phyloP scores from a whole-genome alignment of 2,797 vertebrate species.

The Bufotes viridis region DNA sequence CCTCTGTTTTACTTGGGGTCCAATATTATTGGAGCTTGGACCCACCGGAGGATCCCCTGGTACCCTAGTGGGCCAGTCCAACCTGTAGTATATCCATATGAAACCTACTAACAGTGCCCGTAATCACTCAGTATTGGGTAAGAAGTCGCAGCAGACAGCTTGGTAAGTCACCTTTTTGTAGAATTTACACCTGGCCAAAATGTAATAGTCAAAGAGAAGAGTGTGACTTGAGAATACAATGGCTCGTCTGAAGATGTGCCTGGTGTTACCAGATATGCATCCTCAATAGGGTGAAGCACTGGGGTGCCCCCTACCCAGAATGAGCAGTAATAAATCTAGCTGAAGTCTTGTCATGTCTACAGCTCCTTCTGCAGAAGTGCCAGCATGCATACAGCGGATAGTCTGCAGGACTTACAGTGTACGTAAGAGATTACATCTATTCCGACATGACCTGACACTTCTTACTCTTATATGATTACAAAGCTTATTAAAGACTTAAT shows the following conservation, averaged over 20 bases:
- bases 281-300: background rate
- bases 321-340: background rate
- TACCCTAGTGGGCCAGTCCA: too few species aligned
- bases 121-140: too few species aligned
- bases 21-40: too few species aligned
- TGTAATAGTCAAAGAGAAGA: background rate
- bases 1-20: too few species aligned
- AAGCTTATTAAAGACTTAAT: constrained; percentile 31
- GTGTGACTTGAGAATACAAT: background rate
- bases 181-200: background rate
- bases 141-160: too few species aligned
- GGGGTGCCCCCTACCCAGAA: background rate
- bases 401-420: background rate
- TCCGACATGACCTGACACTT: background rate
- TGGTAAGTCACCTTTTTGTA: too few species aligned
- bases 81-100: too few species aligned
- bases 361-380: background rate
- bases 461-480: constrained; percentile 21
- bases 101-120: too few species aligned
- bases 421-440: constrained; percentile 19
- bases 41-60: too few species aligned
- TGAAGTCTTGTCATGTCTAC: background rate
- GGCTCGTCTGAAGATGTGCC: background rate
- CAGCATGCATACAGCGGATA: background rate
- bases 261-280: background rate